Percentiles rank a stretch among this genome's conserved stretches.
Evolutionary conservation across 2,888 invertebrate genomes (phyloP).

Genomic region (Thalpophila matura): DNA sequence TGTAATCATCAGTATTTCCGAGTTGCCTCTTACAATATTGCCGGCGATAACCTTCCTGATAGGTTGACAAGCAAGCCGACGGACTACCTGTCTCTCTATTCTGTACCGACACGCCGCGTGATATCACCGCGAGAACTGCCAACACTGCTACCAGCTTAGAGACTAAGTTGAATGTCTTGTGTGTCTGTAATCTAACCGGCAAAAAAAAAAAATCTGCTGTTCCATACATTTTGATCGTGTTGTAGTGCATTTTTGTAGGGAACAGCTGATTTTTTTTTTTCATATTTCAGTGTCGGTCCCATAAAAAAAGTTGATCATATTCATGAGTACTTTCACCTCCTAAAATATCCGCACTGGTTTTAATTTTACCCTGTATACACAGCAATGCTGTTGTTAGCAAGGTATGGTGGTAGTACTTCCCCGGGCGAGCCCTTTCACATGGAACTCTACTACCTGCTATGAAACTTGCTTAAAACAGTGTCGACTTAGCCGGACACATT

Average conservation of each 20-base stretch:
- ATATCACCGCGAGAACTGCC: neutral
- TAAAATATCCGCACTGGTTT: too few relatives aligned
- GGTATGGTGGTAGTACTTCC: slow-evolving; percentile 36
- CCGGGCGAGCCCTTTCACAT: slow-evolving; percentile 37
- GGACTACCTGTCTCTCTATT: neutral
- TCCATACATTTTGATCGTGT: slow-evolving; percentile 18
- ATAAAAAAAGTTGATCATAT: too few relatives aligned
- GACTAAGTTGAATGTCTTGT: slow-evolving; percentile 9
- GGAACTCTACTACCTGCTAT: slow-evolving; percentile 26
- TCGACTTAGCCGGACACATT: too few relatives aligned
- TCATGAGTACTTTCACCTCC: too few relatives aligned
- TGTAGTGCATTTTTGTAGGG: too few relatives aligned
- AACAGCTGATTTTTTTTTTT: too few relatives aligned
- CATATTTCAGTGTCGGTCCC: too few relatives aligned
- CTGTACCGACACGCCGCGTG: too few relatives aligned
- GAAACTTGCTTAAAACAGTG: too few relatives aligned
- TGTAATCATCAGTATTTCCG: neutral
- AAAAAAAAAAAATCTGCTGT: too few relatives aligned
- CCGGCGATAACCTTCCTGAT: neutral
- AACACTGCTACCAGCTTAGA: slow-evolving; percentile 3
- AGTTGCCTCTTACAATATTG: neutral
- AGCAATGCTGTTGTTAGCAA: slow-evolving; percentile 18
- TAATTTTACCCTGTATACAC: too few relatives aligned
- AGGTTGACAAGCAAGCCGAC: neutral
- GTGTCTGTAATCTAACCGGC: slow-evolving; percentile 31